Evolutionary conservation across 2,888 invertebrate species (phyloP).

Genomic region (Neoascia interrupta): DNA sequence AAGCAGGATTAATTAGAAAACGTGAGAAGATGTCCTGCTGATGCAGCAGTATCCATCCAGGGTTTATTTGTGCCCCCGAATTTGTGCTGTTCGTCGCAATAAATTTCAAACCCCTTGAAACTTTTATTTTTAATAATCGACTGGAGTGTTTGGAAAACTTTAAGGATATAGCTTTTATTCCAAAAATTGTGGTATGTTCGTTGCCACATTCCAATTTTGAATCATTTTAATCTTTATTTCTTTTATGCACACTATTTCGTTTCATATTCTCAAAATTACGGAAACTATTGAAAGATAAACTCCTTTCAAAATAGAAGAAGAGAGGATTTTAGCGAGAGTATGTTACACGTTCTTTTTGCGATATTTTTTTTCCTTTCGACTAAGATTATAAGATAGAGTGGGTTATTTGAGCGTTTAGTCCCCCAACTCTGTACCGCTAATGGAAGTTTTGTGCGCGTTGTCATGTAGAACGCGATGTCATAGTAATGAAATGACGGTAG

Average conservation of each 20-base stretch:
- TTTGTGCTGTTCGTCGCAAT: conserved; percentile 12
- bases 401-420: too few relatives aligned
- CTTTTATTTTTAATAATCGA: background rate
- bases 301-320: background rate
- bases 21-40: conserved; percentile 66
- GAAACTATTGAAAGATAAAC: conserved; percentile 50
- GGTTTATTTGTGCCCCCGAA: background rate
- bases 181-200: conserved; percentile 22
- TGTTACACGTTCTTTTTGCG: conserved; percentile 17
- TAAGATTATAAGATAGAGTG: background rate
- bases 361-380: background rate
- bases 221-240: conserved; percentile 28
- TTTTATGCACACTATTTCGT: conserved; percentile 3
- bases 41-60: conserved; percentile 41
- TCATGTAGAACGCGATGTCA: conserved; percentile 4
- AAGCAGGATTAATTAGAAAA: conserved; percentile 64
- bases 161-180: conserved; percentile 23
- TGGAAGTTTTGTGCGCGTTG: conserved; percentile 45
- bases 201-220: conserved; percentile 22
- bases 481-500: conserved; percentile 36
- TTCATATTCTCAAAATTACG: background rate
- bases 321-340: too few relatives aligned
- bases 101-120: conserved; percentile 24
- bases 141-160: conserved; percentile 24
- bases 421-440: conserved; percentile 51